Base-by-base conservation (phyloP, 2,797 vertebrate species). In the Aphelocoma californica region DNA sequence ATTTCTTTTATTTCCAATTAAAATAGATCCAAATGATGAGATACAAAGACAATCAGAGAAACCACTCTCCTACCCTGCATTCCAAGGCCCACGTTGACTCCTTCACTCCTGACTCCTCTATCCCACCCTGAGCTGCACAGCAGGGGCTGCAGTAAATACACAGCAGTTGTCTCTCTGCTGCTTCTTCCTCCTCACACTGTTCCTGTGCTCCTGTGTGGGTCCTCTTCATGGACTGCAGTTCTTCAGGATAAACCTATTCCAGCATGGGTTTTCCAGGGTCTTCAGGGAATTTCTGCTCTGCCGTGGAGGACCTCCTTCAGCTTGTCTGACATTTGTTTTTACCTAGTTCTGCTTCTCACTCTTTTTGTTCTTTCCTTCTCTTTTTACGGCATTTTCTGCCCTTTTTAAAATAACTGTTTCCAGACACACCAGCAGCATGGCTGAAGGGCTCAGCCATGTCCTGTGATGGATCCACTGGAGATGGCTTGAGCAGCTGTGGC, bases 51-150 rank as follows among this genome's bases (percentile, higher is more conserved):
- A 60, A 36, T 42, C 62, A 86, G 21, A 53, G 53, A 80, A 85
- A 18, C 7, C 21, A 79, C 19, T 12, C 17, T 61, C 42, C 50
- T 19, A 64, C 12, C 15, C 42, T 90, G 16, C n/a, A 56, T 78
- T 78, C 32, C 20, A n/a, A 70, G 44, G 25, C 23, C 17, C 10
- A 65, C 10, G 15, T 28, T 77, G 34, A 54, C 14, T 66, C 28
- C 42, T 67, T 82, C 21, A 6, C 16, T 72, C 29, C 34, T 53
- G 25, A 74, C 6, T 29, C 10, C 18, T 54, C 25, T 45, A 5
- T 56, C 15, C 9, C 15, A 50, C 7, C 1, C 5, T 0, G 1
- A 50, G 12, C 3, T 5, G 19, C 2, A 3, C 18, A 32, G 7
- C 10, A 1, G 5, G 4, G 3, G 4, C 14, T 64, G 44, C 28